phyloP scores from a whole-genome alignment of 2,888 invertebrate species.

The Acheta domesticus region DNA sequence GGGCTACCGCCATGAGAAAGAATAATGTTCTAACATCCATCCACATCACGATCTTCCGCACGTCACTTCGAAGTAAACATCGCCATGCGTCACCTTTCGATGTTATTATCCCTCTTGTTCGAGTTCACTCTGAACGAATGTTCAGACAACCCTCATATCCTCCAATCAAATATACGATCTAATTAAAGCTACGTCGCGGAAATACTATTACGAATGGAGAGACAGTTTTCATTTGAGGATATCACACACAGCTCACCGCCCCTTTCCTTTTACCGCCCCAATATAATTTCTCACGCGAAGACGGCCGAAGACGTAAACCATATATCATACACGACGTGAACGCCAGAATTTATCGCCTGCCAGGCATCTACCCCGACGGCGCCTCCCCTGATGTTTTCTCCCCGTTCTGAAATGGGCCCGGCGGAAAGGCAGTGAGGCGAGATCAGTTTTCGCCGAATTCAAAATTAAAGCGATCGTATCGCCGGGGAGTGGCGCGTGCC shows the following conservation, averaged over 20 bases:
- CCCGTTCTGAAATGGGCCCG: not conserved
- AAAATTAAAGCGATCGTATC: constrained; percentile 2
- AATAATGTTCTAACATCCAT: no score
- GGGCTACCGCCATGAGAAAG: no score
- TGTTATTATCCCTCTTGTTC: no score
- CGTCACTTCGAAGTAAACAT: no score
- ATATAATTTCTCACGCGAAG: not conserved
- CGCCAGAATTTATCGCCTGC: constrained; percentile 18
- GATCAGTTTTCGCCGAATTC: not conserved
- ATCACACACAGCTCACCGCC: not conserved
- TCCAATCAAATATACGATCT: not conserved
- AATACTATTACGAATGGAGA: not conserved
- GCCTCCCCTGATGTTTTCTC: constrained; percentile 3
- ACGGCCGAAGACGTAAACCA: not conserved
- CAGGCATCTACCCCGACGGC: not conserved
- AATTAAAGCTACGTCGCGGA: not conserved
- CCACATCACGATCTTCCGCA: no score
- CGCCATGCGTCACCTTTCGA: no score
- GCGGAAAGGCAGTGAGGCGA: not conserved
- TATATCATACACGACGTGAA: not conserved
- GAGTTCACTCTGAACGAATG: no score
- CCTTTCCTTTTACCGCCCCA: not conserved
- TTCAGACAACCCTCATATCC: not conserved
- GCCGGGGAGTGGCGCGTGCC: not conserved
- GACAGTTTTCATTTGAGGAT: constrained; percentile 18